Base-by-base conservation (phyloP, 2,797 vertebrate genomes). In the Danio tinwini region DNA sequence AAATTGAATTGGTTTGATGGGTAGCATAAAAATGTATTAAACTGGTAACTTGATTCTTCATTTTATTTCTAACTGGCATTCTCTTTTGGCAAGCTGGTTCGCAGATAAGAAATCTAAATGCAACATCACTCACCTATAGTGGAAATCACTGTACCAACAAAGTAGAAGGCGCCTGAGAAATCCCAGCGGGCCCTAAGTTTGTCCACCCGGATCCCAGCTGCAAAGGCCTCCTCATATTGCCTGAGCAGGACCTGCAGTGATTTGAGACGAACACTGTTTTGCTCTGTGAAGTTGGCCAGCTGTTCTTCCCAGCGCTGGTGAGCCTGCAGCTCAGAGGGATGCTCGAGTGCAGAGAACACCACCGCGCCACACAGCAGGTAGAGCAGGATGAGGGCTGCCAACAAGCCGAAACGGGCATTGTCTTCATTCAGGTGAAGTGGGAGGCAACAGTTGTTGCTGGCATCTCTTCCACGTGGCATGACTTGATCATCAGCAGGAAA, bases 91-190 rank as follows among this genome's bases (percentile, higher is more conserved):
- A 8, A 21, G 49, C 10, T 59, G 21, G 14, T 61, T 49, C 69
- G 9, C 49, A 49, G 39, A 49, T 59, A 5, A 40, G 44, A 52
- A 21, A 37, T 77, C 13, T 61, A 7, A 40, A 44, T 9, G 5
- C 6, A 44, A 47, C 7, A 2, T 10, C 40, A 83, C 91, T 91
- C 80, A 94, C 94, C 94, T 71, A 95, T 95, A 58, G 94, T 95
- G 45, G 94, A 95, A 16, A 95, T 83, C 37, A 95, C 94, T 0
- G 94, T 95, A n/a, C 91, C 93, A 6, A 95, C 94, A 78, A 95
- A 95, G 88, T 95, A 95, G 81, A 95, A 94, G 1, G 94, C 93
- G 68, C 94, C 94, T 16, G 93, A 89, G 78, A 95, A 95, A 87
- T 95, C 94, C 94, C 94, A 95, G 53, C 94, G 91, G 0, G 94